Evolutionary conservation across 2,113 vertebrate genomes (phyloP).

Genomic region (Dendrocopos noguchii): DNA sequence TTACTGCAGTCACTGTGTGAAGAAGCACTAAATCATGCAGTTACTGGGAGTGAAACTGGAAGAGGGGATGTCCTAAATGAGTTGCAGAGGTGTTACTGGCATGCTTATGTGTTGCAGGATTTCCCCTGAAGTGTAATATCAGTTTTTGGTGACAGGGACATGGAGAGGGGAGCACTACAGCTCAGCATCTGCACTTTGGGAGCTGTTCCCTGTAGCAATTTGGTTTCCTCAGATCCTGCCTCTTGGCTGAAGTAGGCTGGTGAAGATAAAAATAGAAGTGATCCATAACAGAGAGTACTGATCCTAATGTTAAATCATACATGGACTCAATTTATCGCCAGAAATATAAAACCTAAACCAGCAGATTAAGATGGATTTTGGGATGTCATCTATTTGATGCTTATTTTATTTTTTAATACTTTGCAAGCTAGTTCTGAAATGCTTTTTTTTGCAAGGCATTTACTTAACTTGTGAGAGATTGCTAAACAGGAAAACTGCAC

Average conservation of each 20-base stretch:
- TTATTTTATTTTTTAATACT: slow-evolving; percentile 24
- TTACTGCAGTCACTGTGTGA: neutral
- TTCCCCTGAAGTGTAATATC: neutral
- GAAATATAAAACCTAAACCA: slow-evolving; percentile 1
- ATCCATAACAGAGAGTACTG: neutral
- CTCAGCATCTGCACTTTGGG: neutral
- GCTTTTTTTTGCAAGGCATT: slow-evolving; percentile 46
- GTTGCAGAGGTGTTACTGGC: neutral
- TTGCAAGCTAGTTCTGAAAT: slow-evolving; percentile 61
- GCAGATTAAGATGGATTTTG: neutral
- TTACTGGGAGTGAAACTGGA: neutral
- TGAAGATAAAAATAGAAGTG: neutral
- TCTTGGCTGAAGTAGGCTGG: neutral
- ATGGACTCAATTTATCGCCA: neutral
- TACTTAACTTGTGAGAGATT: slow-evolving; percentile 55
- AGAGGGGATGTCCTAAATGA: neutral
- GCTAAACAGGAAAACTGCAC: slow-evolving; percentile 68
- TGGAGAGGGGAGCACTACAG: neutral
- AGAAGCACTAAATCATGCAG: neutral
- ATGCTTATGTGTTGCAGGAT: neutral
- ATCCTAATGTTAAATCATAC: neutral
- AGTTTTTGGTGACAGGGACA: neutral
- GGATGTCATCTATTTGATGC: slow-evolving; percentile 23
- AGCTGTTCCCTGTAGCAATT: neutral
- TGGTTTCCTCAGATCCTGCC: neutral